These are phyloP conservation scores for Myopa tessellatipennis DNA, from an alignment of 2,888 invertebrate species.

Conservation along the genomic window DNA sequence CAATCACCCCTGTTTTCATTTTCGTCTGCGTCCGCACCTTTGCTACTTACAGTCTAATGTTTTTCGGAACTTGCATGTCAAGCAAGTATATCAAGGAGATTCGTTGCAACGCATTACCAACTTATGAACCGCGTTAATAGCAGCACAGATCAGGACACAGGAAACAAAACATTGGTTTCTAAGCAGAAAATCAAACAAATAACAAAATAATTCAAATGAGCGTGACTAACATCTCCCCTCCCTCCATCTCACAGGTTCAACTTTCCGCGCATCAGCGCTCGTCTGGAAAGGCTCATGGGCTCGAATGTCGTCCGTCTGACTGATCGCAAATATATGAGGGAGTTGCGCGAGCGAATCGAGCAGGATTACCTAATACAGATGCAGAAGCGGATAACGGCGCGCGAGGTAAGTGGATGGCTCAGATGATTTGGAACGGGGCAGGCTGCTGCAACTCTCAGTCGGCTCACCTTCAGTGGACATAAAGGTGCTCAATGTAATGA, in stretches of 20 bases:
- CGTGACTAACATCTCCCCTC: background rate
- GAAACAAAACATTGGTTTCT: too few relatives aligned
- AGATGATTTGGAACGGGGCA: background rate
- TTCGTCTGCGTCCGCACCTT: too few relatives aligned
- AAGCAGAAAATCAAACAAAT: too few relatives aligned
- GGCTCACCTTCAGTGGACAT: too few relatives aligned
- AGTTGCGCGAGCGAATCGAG: conserved; percentile 71
- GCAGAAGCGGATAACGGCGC: conserved; percentile 70
- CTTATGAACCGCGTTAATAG: too few relatives aligned
- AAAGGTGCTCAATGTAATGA: too few relatives aligned
- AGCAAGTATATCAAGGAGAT: too few relatives aligned
- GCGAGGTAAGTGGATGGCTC: conserved; percentile 68
- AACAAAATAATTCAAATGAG: conserved; percentile 1
- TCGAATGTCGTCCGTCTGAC: conserved; percentile 74
- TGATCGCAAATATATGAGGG: conserved; percentile 75
- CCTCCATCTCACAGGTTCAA: conserved; percentile 59
- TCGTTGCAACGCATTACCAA: too few relatives aligned
- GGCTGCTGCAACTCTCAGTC: background rate
- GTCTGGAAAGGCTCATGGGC: conserved; percentile 67
- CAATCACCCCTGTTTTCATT: too few relatives aligned
- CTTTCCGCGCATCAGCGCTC: conserved; percentile 66
- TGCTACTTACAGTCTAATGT: too few relatives aligned
- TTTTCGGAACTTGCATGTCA: too few relatives aligned
- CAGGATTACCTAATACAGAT: conserved; percentile 73
- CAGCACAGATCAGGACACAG: too few relatives aligned